A percentile compares a stretch with the other conserved stretches of the same genome.
Conservation (phyloP, 2,797 vertebrate species). For the Coluber constrictor region DNA sequence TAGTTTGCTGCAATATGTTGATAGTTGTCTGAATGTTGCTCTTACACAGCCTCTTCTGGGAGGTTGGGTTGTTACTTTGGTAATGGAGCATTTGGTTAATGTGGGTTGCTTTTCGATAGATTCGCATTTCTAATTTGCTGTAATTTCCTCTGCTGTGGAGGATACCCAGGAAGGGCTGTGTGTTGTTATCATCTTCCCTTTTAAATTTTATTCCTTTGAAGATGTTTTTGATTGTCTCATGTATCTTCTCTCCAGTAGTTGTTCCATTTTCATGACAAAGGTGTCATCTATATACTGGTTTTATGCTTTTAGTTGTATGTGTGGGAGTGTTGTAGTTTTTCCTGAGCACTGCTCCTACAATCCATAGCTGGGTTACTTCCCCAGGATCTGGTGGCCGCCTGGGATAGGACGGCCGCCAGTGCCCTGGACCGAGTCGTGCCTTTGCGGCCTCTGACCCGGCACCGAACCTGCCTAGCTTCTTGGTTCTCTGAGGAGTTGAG, state of each 20-base stretch:
- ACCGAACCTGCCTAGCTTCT: too few species aligned
- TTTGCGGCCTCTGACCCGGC: too few species aligned
- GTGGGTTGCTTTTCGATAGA: not conserved
- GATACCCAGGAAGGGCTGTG: not conserved
- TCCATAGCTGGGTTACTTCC: too few species aligned
- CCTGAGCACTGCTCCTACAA: too few species aligned
- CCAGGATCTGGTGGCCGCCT: too few species aligned
- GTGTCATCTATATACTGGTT: not conserved
- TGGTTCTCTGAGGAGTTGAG: too few species aligned
- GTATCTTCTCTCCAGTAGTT: not conserved
- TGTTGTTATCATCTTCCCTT: not conserved
- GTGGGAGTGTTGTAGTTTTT: not conserved
- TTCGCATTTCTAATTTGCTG: not conserved
- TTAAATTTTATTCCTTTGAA: not conserved
- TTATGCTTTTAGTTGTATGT: not conserved
- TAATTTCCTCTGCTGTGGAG: not conserved
- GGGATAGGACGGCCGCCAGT: too few species aligned
- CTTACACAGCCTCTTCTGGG: not conserved
- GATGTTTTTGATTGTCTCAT: not conserved
- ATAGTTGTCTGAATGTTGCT: not conserved
- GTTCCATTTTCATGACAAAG: not conserved
- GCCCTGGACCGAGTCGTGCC: too few species aligned
- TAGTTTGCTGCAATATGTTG: not conserved
- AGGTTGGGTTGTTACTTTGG: not conserved
- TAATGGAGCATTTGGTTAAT: not conserved